Evolutionary conservation across 1,140 invertebrate genomes (phyloP).

Genomic region (Cherax quadricarinatus): DNA sequence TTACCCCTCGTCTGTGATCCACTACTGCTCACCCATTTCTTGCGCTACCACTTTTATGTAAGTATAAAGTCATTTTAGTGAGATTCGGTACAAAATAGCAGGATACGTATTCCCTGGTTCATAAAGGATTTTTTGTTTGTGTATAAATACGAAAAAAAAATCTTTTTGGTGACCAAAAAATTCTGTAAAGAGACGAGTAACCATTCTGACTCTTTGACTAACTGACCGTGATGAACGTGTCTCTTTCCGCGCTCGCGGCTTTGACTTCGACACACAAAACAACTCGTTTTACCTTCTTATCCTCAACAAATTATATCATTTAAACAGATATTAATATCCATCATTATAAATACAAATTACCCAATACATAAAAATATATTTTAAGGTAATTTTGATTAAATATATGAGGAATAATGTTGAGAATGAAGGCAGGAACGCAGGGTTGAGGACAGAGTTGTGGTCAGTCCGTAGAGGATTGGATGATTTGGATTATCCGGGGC

Average conservation of each 20-base stretch:
- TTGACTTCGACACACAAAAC: constrained; percentile 16
- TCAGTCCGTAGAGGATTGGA: constrained; percentile 54
- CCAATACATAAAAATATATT: background rate
- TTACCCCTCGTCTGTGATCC: too few species aligned
- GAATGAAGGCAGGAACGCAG: background rate
- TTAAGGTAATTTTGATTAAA: too few species aligned
- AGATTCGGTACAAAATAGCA: background rate
- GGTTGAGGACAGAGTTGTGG: constrained; percentile 39
- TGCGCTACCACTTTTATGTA: too few species aligned
- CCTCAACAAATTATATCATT: background rate
- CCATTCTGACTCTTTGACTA: constrained; percentile 61
- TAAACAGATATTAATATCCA: background rate
- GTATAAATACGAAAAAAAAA: background rate
- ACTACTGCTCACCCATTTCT: too few species aligned
- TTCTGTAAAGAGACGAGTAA: constrained; percentile 59
- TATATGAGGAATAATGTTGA: background rate
- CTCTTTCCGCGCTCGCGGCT: background rate
- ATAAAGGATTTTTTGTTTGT: background rate
- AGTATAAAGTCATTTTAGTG: too few species aligned
- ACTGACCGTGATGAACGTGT: constrained; percentile 64
- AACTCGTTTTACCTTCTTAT: background rate
- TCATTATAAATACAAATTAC: background rate
- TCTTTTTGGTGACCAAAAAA: constrained; percentile 4
- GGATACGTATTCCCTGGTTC: background rate
- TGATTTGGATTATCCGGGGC: constrained; percentile 60